Conservation (phyloP, 92 coral and sea anemone species). For the Pocillopora grandis region DNA sequence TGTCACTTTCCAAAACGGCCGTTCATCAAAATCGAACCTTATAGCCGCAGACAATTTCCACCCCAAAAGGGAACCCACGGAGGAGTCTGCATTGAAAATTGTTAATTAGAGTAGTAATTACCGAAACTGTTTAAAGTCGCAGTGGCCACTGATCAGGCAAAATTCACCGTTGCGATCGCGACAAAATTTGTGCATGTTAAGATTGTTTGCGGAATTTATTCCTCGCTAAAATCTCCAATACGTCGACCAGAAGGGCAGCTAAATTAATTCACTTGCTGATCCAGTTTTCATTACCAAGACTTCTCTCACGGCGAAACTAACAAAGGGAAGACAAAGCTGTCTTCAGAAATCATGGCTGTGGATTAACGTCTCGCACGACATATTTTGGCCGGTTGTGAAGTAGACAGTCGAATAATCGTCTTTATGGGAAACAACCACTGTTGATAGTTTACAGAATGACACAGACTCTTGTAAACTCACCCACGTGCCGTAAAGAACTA, state of each 20-base stretch:
- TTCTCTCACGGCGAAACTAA: slow-evolving; percentile 28
- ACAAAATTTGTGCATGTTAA: slow-evolving; percentile 31
- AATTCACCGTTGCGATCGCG: slow-evolving; percentile 12
- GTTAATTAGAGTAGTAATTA: slow-evolving; percentile 44
- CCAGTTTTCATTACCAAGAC: slow-evolving; percentile 26
- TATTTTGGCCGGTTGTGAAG: not conserved
- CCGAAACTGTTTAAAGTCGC: slow-evolving; percentile 41
- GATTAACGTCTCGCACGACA: no score
- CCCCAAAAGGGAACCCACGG: slow-evolving; percentile 29
- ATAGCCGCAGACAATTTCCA: slow-evolving; percentile 44
- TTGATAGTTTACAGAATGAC: slow-evolving; percentile 10
- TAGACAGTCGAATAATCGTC: not conserved
- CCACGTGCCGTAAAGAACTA: slow-evolving; percentile 37
- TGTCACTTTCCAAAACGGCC: slow-evolving; percentile 58
- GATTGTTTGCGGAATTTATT: slow-evolving; percentile 43
- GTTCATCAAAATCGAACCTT: slow-evolving; percentile 41
- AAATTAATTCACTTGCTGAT: slow-evolving; percentile 42
- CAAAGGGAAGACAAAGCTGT: slow-evolving; percentile 16
- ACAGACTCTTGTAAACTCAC: slow-evolving; percentile 10
- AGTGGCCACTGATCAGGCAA: not conserved
- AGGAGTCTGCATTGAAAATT: slow-evolving; percentile 33
- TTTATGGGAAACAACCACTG: slow-evolving; percentile 16
- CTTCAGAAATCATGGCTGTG: slow-evolving; percentile 7
- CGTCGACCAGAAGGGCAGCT: slow-evolving; percentile 22
- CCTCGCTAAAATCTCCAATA: slow-evolving; percentile 31